Conservation (phyloP, 2,888 invertebrate genomes). For the Erebia aethiops region DNA sequence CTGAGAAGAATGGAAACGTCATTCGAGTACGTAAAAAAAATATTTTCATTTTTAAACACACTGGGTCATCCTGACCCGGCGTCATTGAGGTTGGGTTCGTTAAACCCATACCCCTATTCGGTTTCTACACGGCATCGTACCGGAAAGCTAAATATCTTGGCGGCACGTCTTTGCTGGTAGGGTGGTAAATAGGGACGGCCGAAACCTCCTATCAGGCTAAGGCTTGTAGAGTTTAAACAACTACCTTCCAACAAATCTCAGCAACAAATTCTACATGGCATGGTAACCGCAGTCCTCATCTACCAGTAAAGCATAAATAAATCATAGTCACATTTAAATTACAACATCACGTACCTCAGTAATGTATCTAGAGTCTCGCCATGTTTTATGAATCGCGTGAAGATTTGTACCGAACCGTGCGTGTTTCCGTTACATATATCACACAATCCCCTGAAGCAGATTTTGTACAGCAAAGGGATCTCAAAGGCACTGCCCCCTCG, state of each 20-base stretch:
- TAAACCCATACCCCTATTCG: too few species aligned
- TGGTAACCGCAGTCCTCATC: neutral
- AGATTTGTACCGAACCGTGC: slow-evolving; percentile 27
- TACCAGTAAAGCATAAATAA: slow-evolving; percentile 16
- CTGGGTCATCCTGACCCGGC: too few species aligned
- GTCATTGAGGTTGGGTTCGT: too few species aligned
- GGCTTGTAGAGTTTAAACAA: too few species aligned
- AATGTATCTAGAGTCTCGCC: slow-evolving; percentile 33
- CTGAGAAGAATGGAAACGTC: too few species aligned
- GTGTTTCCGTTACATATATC: slow-evolving; percentile 30
- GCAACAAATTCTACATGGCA: neutral
- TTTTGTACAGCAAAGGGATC: slow-evolving; percentile 23
- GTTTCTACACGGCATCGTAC: too few species aligned
- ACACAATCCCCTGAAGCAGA: slow-evolving; percentile 20
- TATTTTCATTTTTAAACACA: too few species aligned
- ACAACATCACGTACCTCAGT: slow-evolving; percentile 27
- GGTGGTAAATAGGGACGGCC: too few species aligned
- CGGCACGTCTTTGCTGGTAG: too few species aligned
- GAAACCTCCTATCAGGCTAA: too few species aligned
- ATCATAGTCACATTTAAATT: slow-evolving; percentile 33
- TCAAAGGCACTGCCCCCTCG: slow-evolving; percentile 26
- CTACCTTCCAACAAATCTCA: neutral
- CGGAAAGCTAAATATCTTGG: too few species aligned
- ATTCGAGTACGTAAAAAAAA: too few species aligned
- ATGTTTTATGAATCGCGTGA: slow-evolving; percentile 36